Evolutionary conservation across 2,113 vertebrate genomes (phyloP).

Genomic region (Pao palembangensis): DNA sequence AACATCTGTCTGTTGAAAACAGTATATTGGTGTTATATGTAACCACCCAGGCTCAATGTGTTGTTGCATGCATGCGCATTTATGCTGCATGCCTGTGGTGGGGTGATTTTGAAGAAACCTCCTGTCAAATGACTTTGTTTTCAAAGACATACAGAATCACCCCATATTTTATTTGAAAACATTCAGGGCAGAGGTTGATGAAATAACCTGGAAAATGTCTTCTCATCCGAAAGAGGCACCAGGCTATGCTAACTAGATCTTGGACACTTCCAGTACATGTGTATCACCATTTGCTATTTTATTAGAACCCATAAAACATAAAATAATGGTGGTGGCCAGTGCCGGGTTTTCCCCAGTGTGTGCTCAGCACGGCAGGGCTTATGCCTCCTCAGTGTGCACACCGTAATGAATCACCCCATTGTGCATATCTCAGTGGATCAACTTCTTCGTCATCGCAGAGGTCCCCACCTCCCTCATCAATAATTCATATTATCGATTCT

Average conservation of each 20-base stretch:
- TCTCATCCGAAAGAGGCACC: conserved; percentile 13
- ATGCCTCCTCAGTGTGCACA: conserved; percentile 39
- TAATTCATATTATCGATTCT: conserved; percentile 13
- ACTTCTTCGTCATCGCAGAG: conserved; percentile 20
- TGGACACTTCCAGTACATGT: conserved; percentile 23
- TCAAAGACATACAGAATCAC: too few relatives aligned
- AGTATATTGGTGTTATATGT: too few relatives aligned
- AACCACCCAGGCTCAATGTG: too few relatives aligned
- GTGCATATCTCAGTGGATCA: conserved; percentile 35
- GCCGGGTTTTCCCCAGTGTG: conserved; percentile 38
- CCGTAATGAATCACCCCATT: conserved; percentile 43
- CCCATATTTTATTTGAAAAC: too few relatives aligned
- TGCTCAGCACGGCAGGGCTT: conserved; percentile 29
- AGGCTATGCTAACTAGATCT: conserved; percentile 49
- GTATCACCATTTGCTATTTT: conserved; percentile 17
- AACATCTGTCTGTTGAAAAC: too few relatives aligned
- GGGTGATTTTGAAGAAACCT: too few relatives aligned
- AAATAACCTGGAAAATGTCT: neutral
- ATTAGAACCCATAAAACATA: conserved; percentile 38
- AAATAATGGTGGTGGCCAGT: conserved; percentile 27
- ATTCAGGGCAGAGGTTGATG: too few relatives aligned
- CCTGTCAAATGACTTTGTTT: too few relatives aligned
- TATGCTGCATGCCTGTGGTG: too few relatives aligned
- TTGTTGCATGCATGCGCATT: too few relatives aligned
- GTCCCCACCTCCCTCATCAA: conserved; percentile 41